Base-by-base conservation (phyloP, 1,140 invertebrate genomes). In the Potamilus streckersoni region DNA sequence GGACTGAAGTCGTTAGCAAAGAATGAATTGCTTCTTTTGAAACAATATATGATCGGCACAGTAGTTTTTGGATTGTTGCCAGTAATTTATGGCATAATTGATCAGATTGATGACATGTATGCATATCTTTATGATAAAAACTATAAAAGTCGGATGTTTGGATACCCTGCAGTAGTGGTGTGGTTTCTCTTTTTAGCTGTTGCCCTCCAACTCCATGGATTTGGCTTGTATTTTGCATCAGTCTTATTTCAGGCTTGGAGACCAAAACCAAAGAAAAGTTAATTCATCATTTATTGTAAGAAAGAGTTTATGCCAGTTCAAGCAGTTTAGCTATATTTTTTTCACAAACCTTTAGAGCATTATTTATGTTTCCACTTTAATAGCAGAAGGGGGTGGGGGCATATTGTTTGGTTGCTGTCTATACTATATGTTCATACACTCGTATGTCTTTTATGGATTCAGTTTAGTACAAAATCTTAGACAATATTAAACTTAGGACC, bases 161-260 rank as follows among this genome's bases (percentile, higher is more conserved):
- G 94, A 56, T 94, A 96, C 84, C 97, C 97, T 0, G 96, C 98
- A 88, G 96, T 95, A 55, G 90, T 98, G 23, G 91, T 98, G 73
- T 98, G 97, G 97, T 98, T 97, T 88, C 94, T 93, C 65, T 99
- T 98, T 90, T 93, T 98, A 68, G 88, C 96, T 23, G 87, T 96
- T 3, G 96, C 95, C 20, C 92, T 95, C 49, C 97, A 99, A 92
- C 93, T 99, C 64, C 97, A 99, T 89, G 91, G 92, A 55, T 97
- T 98, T 89, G 95, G 96, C 65, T 88, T 98, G 16, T 95, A 95
- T 87, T 98, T 98, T 91, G 94, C 95, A 1, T 94, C 93, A 90
- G 96, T 96, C 88, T 92, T 98, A 61, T 91, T 97, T 61, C 92
- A 92, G 74, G 95, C 95, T 31, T 98, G 97, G 97, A 94, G 94